phyloP scores from a whole-genome alignment of 2,797 vertebrate species.

The Trachurus trachurus region DNA sequence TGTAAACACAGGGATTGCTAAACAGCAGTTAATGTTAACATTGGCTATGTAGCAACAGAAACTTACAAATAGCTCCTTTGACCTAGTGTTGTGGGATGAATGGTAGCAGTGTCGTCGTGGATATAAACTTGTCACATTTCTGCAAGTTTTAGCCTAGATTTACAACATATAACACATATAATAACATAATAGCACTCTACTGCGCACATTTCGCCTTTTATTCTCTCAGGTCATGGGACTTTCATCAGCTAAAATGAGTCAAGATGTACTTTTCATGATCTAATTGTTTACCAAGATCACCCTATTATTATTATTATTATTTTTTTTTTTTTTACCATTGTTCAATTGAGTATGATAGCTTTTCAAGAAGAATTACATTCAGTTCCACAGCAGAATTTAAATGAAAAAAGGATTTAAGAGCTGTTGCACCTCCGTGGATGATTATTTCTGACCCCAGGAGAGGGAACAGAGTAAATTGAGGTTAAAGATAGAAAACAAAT shows the following conservation, averaged over 20 bases:
- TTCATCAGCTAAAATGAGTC: conserved; percentile 11
- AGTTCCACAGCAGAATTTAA: conserved; percentile 4
- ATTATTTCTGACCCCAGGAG: conserved; percentile 36
- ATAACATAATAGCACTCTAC: too few relatives aligned
- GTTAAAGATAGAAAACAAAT: conserved; percentile 55
- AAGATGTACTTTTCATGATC: conserved; percentile 6
- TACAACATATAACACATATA: conserved; percentile 1
- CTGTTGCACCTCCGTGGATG: conserved; percentile 16
- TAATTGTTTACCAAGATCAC: conserved; percentile 17
- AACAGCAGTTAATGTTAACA: too few relatives aligned
- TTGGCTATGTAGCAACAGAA: too few relatives aligned
- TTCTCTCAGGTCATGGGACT: conserved; percentile 16
- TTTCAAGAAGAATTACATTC: neutral
- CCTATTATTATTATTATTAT: neutral
- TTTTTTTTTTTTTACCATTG: conserved; percentile 1
- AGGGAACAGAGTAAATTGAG: conserved; percentile 39
- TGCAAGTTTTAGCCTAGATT: neutral
- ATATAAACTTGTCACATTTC: neutral
- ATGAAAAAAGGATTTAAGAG: conserved; percentile 29
- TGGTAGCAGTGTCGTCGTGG: neutral
- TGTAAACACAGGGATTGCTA: too few relatives aligned
- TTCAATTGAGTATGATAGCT: conserved; percentile 8
- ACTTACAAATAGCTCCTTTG: too few relatives aligned
- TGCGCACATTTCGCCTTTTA: neutral
- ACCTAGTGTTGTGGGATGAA: too few relatives aligned